Conservation (phyloP, 2,888 invertebrate genomes). For the Ichneumoninae sp. region DNA sequence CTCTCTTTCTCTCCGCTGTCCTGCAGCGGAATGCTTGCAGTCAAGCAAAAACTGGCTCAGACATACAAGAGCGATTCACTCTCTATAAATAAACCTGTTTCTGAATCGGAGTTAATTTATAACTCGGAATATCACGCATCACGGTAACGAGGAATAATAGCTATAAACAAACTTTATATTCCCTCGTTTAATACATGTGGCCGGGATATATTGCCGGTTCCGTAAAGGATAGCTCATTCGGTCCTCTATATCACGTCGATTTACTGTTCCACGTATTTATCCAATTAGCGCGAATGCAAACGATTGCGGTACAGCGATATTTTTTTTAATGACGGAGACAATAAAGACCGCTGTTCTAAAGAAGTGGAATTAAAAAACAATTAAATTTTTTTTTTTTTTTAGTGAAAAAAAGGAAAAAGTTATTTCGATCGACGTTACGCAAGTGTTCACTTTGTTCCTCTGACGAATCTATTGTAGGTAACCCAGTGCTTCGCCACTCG, state of each 20-base stretch:
- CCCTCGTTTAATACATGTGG: conserved; percentile 34
- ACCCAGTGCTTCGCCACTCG: conserved; percentile 24
- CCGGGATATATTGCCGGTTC: conserved; percentile 36
- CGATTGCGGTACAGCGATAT: conserved; percentile 45
- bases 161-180: conserved; percentile 66
- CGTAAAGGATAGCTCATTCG: conserved; percentile 24
- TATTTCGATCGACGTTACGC: conserved; percentile 33
- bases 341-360: conserved; percentile 33
- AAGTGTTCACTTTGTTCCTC: conserved; percentile 26
- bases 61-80: conserved; percentile 65
- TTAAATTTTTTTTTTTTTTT: not conserved
- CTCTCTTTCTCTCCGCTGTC: conserved; percentile 9
- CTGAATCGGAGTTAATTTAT: conserved; percentile 67
- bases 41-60: conserved; percentile 65
- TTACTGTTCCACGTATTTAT: conserved; percentile 64
- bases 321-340: conserved; percentile 45
- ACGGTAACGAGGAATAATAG: conserved; percentile 68
- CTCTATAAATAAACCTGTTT: conserved; percentile 68
- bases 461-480: conserved; percentile 9
- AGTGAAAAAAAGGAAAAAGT: not conserved
- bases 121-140: conserved; percentile 61
- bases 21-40: not conserved
- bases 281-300: conserved; percentile 64
- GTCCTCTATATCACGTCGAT: conserved; percentile 43
- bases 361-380: not conserved